Percentiles rank a stretch among this genome's conserved stretches.
These are phyloP conservation scores for Drosophila subquinaria DNA, from an alignment of 2,888 invertebrate genomes.

Conservation along the genomic window DNA sequence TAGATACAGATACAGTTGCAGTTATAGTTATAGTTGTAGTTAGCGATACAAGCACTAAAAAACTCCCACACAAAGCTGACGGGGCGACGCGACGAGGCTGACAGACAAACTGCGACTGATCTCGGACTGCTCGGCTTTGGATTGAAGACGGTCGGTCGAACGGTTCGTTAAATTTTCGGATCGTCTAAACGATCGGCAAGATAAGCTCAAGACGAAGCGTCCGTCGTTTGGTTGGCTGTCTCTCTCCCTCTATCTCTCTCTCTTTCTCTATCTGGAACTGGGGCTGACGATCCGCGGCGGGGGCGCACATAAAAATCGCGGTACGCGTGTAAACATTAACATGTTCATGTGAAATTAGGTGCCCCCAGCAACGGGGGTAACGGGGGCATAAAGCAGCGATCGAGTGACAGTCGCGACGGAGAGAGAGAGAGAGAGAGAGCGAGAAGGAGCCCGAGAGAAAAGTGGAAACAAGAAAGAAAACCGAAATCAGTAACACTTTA, in stretches of 20 bases:
- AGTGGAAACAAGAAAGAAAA: constrained; percentile 45
- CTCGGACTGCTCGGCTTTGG: constrained; percentile 47
- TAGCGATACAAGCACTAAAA: constrained; percentile 4
- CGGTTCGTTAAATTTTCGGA: constrained; percentile 30
- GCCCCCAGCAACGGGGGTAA: constrained; percentile 23
- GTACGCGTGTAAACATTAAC: constrained; percentile 82
- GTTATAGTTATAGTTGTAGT: constrained; percentile 2
- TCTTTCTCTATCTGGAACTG: constrained; percentile 22
- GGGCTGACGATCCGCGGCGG: constrained; percentile 51
- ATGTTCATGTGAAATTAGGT: constrained; percentile 77
- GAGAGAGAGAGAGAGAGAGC: not conserved
- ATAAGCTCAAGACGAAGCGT: constrained; percentile 57
- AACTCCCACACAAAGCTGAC: constrained; percentile 35
- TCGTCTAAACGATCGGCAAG: constrained; percentile 50
- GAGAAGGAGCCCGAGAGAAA: constrained; percentile 13
- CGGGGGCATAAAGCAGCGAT: constrained; percentile 30
- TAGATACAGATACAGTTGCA: constrained; percentile 13
- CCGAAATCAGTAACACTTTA: constrained; percentile 76
- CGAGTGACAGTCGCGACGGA: constrained; percentile 30
- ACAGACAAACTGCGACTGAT: constrained; percentile 75
- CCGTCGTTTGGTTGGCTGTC: no score
- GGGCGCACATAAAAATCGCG: constrained; percentile 75
- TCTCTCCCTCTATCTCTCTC: no score
- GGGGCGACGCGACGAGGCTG: constrained; percentile 57
- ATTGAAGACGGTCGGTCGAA: constrained; percentile 39